Base-by-base conservation (phyloP, 92 coral and sea anemone genomes). In the Umimayanthus chanpuru region DNA sequence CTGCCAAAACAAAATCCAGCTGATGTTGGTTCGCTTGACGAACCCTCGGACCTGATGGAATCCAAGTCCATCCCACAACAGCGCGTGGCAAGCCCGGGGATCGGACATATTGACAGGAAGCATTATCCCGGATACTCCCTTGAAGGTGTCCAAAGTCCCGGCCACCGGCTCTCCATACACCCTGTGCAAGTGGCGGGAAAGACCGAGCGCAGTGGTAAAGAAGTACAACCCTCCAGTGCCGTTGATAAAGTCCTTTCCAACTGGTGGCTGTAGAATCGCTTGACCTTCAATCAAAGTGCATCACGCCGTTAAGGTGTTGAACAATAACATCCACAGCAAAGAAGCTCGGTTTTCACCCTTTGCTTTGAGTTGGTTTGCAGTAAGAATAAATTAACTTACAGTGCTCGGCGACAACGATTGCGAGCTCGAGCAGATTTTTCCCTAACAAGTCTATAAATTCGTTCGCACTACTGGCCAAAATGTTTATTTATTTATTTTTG, bases 51-150 rank as follows among this genome's bases (percentile, higher is more conserved):
- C 94, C 64, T 93, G 96, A 64, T 91, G 93, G 77, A 93, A 92
- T 50, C 94, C 93, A 72, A 55, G 73, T 16, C 98, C 94, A 70
- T 95, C 87, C 98, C 98, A 95, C 41, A 95, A 78, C 50, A 95
- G 72, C 61, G 93, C 94, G 30, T 85, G 86, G 44, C 98, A 95
- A 14, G 88, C 80, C 16, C 81, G 44, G 9, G 79, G 88, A 29
- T 87, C 81, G 15, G 81, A 79, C 0, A 86, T 79, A 29, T 88
- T 88, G 16, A 89, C 83, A 26, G 94, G 82, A 11, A 86, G 49
- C 96, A 95, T 95, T 73, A 95, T 95, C 12, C 98, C 98, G 43
- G 79, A 61, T 14, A 67, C 81, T 4, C 93, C 90, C 25, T 49
- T 73, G 56, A 95, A 95, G 23, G 23, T 81, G 20, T 85, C 81